Percentiles rank a stretch among this genome's conserved stretches.
Conservation (phyloP, 2,888 invertebrate genomes). For the Papilio demoleus region DNA sequence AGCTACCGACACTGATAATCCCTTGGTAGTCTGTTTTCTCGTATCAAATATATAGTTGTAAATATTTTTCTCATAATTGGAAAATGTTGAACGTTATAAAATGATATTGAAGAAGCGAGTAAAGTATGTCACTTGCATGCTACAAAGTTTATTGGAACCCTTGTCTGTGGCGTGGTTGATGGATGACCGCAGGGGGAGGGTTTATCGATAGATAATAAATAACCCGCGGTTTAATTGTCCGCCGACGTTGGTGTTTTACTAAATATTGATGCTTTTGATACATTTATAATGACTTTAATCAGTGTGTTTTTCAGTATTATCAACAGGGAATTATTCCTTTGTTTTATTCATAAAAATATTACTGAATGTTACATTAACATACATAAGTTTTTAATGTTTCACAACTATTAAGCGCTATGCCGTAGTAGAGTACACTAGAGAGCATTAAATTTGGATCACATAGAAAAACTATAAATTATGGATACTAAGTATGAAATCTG, state of each 20-base stretch:
- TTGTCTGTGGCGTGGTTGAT: slow-evolving; percentile 66
- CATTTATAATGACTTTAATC: slow-evolving; percentile 28
- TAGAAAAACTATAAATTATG: no score
- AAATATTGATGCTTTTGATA: slow-evolving; percentile 47
- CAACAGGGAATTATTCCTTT: neutral
- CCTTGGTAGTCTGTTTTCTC: no score
- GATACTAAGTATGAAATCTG: no score
- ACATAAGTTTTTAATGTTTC: no score
- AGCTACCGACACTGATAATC: no score
- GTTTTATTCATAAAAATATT: neutral
- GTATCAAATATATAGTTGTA: neutral
- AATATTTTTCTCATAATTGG: neutral
- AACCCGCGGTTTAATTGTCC: slow-evolving; percentile 54
- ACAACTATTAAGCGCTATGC: no score
- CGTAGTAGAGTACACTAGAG: no score
- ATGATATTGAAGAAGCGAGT: slow-evolving; percentile 23
- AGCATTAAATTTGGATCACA: no score
- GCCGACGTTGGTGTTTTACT: slow-evolving; percentile 46
- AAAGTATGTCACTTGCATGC: slow-evolving; percentile 39
- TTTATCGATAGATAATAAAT: slow-evolving; percentile 74
- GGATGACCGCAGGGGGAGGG: slow-evolving; percentile 69
- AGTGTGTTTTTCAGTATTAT: slow-evolving; percentile 10
- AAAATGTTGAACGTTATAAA: neutral
- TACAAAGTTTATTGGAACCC: slow-evolving; percentile 58
- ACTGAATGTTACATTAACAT: no score